A percentile compares a stretch with the other conserved stretches of the same genome.
Evolutionary conservation across 2,888 invertebrate species (phyloP).

Genomic region (Folsomia manolachei): DNA sequence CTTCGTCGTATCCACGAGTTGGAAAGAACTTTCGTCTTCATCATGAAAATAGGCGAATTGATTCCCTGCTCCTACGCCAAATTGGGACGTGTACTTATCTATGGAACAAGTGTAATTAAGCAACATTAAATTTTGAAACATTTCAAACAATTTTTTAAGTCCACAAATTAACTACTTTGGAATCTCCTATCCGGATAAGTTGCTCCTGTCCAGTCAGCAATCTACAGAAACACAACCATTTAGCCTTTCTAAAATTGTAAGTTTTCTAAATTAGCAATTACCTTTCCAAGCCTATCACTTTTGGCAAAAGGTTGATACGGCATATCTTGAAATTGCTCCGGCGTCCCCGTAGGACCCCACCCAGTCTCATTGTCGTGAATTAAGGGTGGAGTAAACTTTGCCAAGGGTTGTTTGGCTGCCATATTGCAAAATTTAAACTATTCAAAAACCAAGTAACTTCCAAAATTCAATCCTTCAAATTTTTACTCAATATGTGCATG

Average conservation of each 20-base stretch:
- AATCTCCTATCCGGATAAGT: slow-evolving; percentile 90
- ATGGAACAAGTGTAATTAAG: no score
- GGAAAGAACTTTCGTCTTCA: slow-evolving; percentile 97
- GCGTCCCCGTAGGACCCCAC: slow-evolving; percentile 95
- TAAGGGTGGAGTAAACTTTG: slow-evolving; percentile 67
- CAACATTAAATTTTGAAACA: background rate
- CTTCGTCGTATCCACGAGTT: slow-evolving; percentile 91
- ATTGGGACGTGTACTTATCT: slow-evolving; percentile 89
- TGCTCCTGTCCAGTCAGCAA: slow-evolving; percentile 96
- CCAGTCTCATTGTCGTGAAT: slow-evolving; percentile 84
- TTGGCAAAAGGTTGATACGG: slow-evolving; percentile 99
- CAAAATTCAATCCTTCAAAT: no score
- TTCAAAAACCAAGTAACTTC: no score
- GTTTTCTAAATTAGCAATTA: slow-evolving; percentile 53
- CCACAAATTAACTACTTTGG: slow-evolving; percentile 62
- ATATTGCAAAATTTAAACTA: no score
- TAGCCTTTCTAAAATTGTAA: background rate
- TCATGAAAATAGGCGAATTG: slow-evolving; percentile 99
- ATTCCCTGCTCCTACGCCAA: slow-evolving; percentile 69
- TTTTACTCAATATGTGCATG: no score
- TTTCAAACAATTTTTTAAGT: background rate
- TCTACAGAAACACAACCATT: slow-evolving; percentile 55
- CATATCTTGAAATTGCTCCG: slow-evolving; percentile 91
- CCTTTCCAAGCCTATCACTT: slow-evolving; percentile 96
- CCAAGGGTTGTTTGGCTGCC: background rate